These are phyloP conservation scores for Brachyptera risi DNA, from an alignment of 2,888 invertebrate species.

Conservation along the genomic window DNA sequence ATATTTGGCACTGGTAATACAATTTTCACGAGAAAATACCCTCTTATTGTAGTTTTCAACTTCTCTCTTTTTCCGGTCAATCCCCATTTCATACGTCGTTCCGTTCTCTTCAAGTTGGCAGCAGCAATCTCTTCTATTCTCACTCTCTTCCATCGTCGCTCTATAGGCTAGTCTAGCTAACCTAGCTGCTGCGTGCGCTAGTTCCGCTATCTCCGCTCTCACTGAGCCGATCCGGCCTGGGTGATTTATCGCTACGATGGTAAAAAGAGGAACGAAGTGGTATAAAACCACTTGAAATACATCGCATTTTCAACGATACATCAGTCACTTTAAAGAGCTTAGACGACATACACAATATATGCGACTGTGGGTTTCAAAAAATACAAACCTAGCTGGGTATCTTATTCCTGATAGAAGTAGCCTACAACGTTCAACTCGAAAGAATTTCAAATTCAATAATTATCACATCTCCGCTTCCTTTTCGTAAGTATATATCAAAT, in stretches of 20 bases:
- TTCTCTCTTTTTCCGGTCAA: constrained; percentile 23
- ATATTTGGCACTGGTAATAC: neutral
- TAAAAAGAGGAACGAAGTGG: neutral
- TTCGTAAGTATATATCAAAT: no score
- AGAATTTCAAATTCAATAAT: no score
- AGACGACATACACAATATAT: neutral
- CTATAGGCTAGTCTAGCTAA: no score
- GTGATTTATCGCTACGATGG: constrained; percentile 4
- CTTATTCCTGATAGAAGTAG: no score
- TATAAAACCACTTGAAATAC: constrained; percentile 19
- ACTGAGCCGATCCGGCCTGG: neutral
- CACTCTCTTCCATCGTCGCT: constrained; percentile 1
- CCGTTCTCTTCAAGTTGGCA: constrained; percentile 13
- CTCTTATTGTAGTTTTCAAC: constrained; percentile 17
- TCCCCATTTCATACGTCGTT: constrained; percentile 19
- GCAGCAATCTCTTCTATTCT: constrained; percentile 19
- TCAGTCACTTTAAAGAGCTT: neutral
- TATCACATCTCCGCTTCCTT: no score
- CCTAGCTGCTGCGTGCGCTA: constrained; percentile 3
- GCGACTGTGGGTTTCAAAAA: neutral
- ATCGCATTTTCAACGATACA: constrained; percentile 17
- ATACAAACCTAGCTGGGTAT: no score
- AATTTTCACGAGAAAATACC: constrained; percentile 8
- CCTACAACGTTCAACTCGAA: no score
- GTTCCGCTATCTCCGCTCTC: constrained; percentile 17